Evolutionary conservation across 1,140 invertebrate genomes (phyloP), one percentile per base, ranked within the genome.

Genomic region (Cotesia vestalis): DNA sequence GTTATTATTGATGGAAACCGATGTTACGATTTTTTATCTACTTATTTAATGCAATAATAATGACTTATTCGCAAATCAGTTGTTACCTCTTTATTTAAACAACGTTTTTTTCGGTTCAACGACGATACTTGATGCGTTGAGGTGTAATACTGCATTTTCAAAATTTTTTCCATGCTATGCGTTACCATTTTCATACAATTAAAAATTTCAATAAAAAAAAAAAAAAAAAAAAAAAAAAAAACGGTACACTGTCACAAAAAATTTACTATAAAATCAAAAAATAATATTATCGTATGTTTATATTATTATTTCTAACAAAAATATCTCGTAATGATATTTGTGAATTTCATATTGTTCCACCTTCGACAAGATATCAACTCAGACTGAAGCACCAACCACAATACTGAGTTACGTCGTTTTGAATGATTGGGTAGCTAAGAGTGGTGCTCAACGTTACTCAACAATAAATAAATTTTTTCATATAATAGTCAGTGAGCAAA

Each of bases 151-250:
- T 86, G 83, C 84, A 86, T 85, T 66, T 80, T 85, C 71, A 86
- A 79, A 78, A 87, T 87, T 69, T 87, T 87, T 63, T 87, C 84
- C 83, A 87, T 85, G 66, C 84, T 86, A 60, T 87, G 85, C 36
- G 84, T 87, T 46, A 87, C 84, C 85, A 87, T 87, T 27, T 69
- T 82, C 76, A 35, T 35, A 11, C 17, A 35, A 11, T 34, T 4
- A 34, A 35, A 4, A 3, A 27, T 27, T 27, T 27, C 1, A 46
- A 27, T 17, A 36, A 46, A 52, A n/a, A 35, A 66, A 38, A 55
- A n/a, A 34, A 20, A 36, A 34, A 67, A 57, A 6, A 5, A 38
- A 57, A 11, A 12, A 67, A 27, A 67, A 34, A 55, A 12, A 68
- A 11, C 8, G 8, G 9, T 34, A 46, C 40, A 46, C 40, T 6